phyloP scores from a whole-genome alignment of 2,888 invertebrate species.

The Dryobotodes eremita region DNA sequence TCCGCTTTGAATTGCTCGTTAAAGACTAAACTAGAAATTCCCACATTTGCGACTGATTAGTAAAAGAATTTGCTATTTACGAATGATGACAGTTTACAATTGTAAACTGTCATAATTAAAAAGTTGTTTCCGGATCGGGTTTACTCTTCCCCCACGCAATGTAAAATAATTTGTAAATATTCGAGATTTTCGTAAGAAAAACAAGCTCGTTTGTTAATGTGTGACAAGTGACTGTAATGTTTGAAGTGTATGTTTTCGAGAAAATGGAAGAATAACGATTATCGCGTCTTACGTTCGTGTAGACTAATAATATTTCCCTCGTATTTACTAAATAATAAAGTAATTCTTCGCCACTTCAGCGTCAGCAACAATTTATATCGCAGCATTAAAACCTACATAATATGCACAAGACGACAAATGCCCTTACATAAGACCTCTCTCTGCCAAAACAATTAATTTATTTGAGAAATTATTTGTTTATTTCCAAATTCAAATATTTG shows the following conservation, averaged over 20 bases:
- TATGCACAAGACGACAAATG: conserved; percentile 35
- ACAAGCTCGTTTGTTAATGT: conserved; percentile 7
- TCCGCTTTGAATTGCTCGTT: conserved; percentile 30
- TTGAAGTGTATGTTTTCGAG: too few species aligned
- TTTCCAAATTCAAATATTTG: conserved; percentile 71
- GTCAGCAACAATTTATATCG: conserved; percentile 11
- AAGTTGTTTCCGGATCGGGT: conserved; percentile 7
- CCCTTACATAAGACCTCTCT: conserved; percentile 53
- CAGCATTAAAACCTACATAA: not conserved
- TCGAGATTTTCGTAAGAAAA: conserved; percentile 5
- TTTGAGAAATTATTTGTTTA: conserved; percentile 68
- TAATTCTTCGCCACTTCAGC: not conserved
- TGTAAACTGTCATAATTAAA: too few species aligned
- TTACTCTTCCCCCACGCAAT: conserved; percentile 20
- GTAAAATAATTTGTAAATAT: conserved; percentile 9
- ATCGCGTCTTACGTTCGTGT: not conserved
- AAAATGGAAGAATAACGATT: not conserved
- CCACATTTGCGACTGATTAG: conserved; percentile 27
- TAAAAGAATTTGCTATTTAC: conserved; percentile 32
- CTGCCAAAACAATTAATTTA: conserved; percentile 66
- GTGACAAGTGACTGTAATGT: too few species aligned
- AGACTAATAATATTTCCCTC: not conserved
- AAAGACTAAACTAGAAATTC: conserved; percentile 27
- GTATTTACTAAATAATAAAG: not conserved
- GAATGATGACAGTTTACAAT: conserved; percentile 18